Percentiles rank a stretch among this genome's conserved stretches.
Conservation (phyloP, 2,113 vertebrate genomes). For the Ardeotis arabs region DNA sequence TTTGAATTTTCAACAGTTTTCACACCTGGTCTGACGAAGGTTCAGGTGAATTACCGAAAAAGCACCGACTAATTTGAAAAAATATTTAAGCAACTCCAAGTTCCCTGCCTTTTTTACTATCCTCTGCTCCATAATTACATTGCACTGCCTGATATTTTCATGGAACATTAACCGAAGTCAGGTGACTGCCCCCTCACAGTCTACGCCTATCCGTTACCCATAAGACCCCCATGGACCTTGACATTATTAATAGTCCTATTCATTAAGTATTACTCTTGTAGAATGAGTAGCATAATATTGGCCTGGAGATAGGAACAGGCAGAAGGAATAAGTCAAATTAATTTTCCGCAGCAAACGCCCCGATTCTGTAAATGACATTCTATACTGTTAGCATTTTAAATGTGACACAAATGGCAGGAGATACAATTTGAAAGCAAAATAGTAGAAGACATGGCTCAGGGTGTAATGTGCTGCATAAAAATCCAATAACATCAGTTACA, state of each 20-base stretch:
- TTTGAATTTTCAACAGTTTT: neutral
- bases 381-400: conserved; percentile 95
- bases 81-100: conserved; percentile 81
- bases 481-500: conserved; percentile 79
- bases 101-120: conserved; percentile 80
- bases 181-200: conserved; percentile 86
- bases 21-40: neutral
- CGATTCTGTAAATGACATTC: conserved; percentile 93
- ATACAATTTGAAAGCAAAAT: conserved; percentile 94
- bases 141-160: conserved; percentile 94
- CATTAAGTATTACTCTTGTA: conserved; percentile 98
- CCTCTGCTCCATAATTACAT: conserved; percentile 93
- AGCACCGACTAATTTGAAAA: conserved; percentile 73
- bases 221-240: conserved; percentile 88
- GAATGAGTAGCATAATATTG: conserved; percentile 96
- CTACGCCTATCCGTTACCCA: conserved; percentile 86
- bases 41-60: neutral
- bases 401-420: conserved; percentile 93
- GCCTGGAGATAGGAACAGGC: conserved; percentile 92
- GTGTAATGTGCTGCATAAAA: conserved; percentile 81
- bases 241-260: conserved; percentile 95
- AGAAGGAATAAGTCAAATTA: conserved; percentile 93
- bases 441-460: conserved; percentile 82
- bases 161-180: conserved; percentile 93
- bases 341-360: conserved; percentile 93